These are phyloP conservation scores for Gymnoscelis rufifasciata DNA, from an alignment of 2,888 invertebrate genomes.

Conservation along the genomic window DNA sequence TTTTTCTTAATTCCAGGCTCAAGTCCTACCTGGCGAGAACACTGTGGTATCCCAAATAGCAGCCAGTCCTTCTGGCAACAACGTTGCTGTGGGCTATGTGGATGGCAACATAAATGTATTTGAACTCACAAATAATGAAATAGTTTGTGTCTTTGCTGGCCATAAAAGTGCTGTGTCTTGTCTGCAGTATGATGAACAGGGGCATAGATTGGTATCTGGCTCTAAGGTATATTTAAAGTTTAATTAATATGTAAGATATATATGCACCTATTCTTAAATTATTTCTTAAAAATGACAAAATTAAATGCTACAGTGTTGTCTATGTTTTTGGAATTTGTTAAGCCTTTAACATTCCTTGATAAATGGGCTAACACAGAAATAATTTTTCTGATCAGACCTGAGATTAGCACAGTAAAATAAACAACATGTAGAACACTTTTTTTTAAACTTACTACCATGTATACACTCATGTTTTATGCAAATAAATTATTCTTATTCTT, in stretches of 20 bases:
- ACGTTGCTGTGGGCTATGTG: conserved; percentile 93
- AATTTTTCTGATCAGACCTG: too few relatives aligned
- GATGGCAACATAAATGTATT: conserved; percentile 93
- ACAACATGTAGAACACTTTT: too few relatives aligned
- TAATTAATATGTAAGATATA: too few relatives aligned
- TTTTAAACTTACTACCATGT: too few relatives aligned
- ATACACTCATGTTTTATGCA: too few relatives aligned
- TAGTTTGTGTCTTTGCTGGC: conserved; percentile 86
- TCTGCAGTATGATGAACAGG: conserved; percentile 89
- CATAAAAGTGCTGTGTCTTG: conserved; percentile 92
- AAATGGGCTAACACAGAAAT: too few relatives aligned
- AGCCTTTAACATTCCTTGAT: too few relatives aligned
- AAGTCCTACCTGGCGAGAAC: conserved; percentile 89
- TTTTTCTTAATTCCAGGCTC: too few relatives aligned
- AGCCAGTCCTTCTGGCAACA: conserved; percentile 85
- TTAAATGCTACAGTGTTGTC: too few relatives aligned
- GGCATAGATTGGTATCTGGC: conserved; percentile 93
- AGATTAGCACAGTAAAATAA: too few relatives aligned
- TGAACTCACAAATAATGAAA: conserved; percentile 85
- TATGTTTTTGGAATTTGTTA: too few relatives aligned
- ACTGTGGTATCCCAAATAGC: conserved; percentile 87
- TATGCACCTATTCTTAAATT: neutral
- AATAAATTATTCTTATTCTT: too few relatives aligned
- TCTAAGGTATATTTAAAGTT: conserved; percentile 81
- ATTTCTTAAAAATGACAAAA: neutral